Evolutionary conservation across 1,140 invertebrate species (phyloP).

Genomic region (Teleogryllus occipitalis): DNA sequence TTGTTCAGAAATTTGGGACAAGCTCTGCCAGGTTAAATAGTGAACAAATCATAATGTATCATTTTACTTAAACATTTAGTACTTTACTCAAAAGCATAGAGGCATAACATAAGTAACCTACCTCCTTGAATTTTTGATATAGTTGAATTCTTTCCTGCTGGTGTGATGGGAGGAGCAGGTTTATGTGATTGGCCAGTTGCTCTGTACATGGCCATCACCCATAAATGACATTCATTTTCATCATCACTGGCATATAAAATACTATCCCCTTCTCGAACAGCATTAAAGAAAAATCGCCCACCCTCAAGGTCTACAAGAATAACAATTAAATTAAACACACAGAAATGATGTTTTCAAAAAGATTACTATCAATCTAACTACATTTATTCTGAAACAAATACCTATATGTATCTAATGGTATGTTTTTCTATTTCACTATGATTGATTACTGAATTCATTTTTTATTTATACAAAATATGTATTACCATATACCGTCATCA

Average conservation of each 20-base stretch:
- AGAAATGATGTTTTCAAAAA: no score
- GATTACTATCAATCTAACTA: no score
- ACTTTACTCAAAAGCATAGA: no score
- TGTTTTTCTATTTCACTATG: no score
- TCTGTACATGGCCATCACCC: slow-evolving; percentile 98
- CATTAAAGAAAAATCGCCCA: slow-evolving; percentile 94
- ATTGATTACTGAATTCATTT: no score
- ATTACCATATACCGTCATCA: neutral
- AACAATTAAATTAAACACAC: neutral
- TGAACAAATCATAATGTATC: no score
- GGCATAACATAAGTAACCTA: slow-evolving; percentile 31
- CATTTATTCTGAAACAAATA: no score
- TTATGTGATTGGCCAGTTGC: slow-evolving; percentile 99
- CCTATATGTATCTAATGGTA: no score
- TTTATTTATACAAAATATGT: no score
- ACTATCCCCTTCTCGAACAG: slow-evolving; percentile 95
- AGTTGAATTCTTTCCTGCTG: slow-evolving; percentile 75
- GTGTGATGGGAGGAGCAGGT: slow-evolving; percentile 83
- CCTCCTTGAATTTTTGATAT: slow-evolving; percentile 84
- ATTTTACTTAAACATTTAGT: no score
- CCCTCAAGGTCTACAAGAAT: slow-evolving; percentile 62
- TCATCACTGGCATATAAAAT: slow-evolving; percentile 95
- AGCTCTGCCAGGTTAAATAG: no score
- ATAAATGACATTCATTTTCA: slow-evolving; percentile 95
- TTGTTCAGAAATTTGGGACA: no score